Evolutionary conservation across 1,140 invertebrate species (phyloP), one percentile per base, ranked within the genome.

Genomic region (fruit fly (Drosophila melanogaster)): DNA sequence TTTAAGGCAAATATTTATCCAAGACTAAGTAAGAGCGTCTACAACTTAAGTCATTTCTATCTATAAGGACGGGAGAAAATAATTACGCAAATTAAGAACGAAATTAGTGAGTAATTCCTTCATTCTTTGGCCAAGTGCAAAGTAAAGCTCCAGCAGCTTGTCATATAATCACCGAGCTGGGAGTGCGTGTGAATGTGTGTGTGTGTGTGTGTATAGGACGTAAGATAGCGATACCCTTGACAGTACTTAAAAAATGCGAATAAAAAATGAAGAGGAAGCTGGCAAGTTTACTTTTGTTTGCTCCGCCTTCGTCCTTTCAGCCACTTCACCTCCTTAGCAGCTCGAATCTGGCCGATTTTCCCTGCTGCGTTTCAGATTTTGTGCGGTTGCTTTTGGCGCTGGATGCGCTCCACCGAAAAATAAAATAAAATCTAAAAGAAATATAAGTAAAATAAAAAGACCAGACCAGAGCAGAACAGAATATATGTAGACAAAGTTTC

Each of bases 221-320:
- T 49, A 70, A 87, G 83, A 87, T 89, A 87, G 83, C 83, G 84
- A 89, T 87, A 87, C 83, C 84, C 83, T 83, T 87, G 83, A 89
- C 84, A 87, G 83, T 87, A 83, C 83, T 87, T 87, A 89, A 87
- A 87, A 81, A 81, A 59, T 71, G 49, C 66, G 51, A 70, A 69
- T 46, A 67, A 67, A 67, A 55, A 73, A 72, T 66, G 65, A 69
- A 79, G 80, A 87, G 30, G 30, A 65, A 26, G 59, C 12, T 24
- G 59, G 60, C 46, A 37, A 65, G 65, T 79, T 87, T 62, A 77
- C 76, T 87, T 79, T 89, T 87, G 83, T 83, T 87, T 87, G 83
- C 44, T 60, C 10, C 33, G 56, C 44, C 53, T 17, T 15, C 47
- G n/a, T 33, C 43, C 38, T 57, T 40, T 47, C 50, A 17, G 33